These are phyloP conservation scores for Orthosia gracilis DNA, from an alignment of 2,888 invertebrate genomes.

Conservation along the genomic window DNA sequence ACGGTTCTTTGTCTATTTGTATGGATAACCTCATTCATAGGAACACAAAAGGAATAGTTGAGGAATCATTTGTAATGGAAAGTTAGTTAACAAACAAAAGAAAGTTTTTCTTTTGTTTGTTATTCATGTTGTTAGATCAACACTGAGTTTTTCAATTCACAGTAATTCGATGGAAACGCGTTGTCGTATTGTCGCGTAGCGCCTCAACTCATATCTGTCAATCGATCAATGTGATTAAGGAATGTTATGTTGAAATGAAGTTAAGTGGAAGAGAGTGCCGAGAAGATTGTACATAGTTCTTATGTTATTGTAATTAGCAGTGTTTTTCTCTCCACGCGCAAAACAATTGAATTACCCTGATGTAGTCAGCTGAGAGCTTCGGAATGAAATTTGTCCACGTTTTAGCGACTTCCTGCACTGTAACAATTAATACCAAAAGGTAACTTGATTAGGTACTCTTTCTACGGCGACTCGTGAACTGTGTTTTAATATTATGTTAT, in stretches of 20 bases:
- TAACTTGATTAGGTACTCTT: slow-evolving; percentile 1
- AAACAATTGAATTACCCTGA: slow-evolving; percentile 19
- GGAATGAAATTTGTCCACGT: slow-evolving; percentile 25
- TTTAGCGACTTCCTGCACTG: slow-evolving; percentile 18
- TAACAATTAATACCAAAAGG: not conserved
- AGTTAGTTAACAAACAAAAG: too few species aligned
- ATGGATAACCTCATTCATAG: not conserved
- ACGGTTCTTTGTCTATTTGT: not conserved
- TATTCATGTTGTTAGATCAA: not conserved
- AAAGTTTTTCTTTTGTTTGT: not conserved
- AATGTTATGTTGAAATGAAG: too few species aligned
- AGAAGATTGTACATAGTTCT: too few species aligned
- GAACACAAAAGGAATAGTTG: slow-evolving; percentile 4
- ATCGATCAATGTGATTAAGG: too few species aligned
- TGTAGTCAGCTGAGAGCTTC: slow-evolving; percentile 3
- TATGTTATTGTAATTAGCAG: not conserved
- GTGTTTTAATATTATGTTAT: too few species aligned
- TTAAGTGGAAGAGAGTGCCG: too few species aligned
- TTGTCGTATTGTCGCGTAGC: too few species aligned
- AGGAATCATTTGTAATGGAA: slow-evolving; percentile 1
- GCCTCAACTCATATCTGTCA: too few species aligned
- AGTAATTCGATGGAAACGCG: too few species aligned
- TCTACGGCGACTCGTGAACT: not conserved
- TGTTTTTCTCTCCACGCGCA: slow-evolving; percentile 7
- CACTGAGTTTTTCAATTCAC: too few species aligned